Percentiles rank a stretch among this genome's conserved stretches.
Evolutionary conservation across 2,888 invertebrate species (phyloP).

Genomic region (Lottia gigantea): DNA sequence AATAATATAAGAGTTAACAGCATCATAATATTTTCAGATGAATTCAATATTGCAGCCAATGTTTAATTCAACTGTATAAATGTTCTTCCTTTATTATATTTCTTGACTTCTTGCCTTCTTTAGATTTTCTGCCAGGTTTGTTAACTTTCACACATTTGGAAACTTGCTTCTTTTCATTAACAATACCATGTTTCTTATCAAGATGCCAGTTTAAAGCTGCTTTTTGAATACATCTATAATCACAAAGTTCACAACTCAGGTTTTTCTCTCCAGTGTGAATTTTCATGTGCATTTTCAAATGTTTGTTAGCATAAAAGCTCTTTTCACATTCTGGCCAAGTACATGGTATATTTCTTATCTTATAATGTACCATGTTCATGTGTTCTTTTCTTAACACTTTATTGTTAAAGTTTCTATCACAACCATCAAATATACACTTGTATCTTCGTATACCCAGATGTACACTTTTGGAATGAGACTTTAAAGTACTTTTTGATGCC

Average conservation of each 20-base stretch:
- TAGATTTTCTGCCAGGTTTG: neutral
- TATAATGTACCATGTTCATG: conserved; percentile 23
- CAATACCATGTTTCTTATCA: conserved; percentile 22
- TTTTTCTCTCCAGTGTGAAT: conserved; percentile 25
- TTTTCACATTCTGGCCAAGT: neutral
- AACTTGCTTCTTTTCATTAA: conserved; percentile 13
- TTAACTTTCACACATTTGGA: neutral
- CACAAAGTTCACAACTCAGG: conserved; percentile 25
- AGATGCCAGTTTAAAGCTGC: conserved; percentile 31
- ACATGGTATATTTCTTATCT: conserved; percentile 12
- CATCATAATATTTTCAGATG: no score
- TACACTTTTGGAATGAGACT: conserved; percentile 15
- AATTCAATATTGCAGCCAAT: no score
- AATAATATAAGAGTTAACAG: no score
- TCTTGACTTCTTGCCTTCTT: neutral
- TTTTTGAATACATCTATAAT: conserved; percentile 26
- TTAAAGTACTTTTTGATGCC: neutral
- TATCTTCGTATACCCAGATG: conserved; percentile 20
- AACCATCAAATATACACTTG: conserved; percentile 16
- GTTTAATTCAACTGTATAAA: no score
- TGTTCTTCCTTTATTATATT: no score
- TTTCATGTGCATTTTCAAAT: neutral
- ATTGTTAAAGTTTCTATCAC: conserved; percentile 17
- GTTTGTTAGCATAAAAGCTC: neutral
- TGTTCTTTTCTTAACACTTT: conserved; percentile 7